Percentiles rank a stretch among this genome's conserved stretches.
These are phyloP conservation scores for Caenorhabditis plicata DNA, from an alignment of 2,888 invertebrate genomes.

Conservation along the genomic window DNA sequence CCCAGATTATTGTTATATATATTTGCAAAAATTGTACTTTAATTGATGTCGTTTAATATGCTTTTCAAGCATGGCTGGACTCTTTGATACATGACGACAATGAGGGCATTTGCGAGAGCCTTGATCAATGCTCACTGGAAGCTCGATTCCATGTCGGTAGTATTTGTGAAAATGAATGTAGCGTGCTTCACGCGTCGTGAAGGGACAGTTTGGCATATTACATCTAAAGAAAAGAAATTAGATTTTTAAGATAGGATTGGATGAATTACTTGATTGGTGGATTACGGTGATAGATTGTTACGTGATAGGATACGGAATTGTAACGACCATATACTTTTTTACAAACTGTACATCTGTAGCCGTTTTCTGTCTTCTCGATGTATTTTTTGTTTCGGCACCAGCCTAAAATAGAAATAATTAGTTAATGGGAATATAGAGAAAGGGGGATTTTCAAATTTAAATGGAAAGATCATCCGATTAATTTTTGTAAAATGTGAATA, in stretches of 20 bases:
- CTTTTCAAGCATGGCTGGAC: slow-evolving; percentile 65
- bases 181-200: slow-evolving; percentile 60
- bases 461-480: not conserved
- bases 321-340: slow-evolving; percentile 63
- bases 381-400: slow-evolving; percentile 66
- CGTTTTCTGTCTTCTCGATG: slow-evolving; percentile 56
- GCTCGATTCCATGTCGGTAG: slow-evolving; percentile 62
- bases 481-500: not conserved
- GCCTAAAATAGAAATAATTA: slow-evolving; percentile 31
- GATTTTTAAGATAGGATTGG: not conserved
- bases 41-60: slow-evolving; percentile 56
- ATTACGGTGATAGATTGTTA: slow-evolving; percentile 66
- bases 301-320: slow-evolving; percentile 65
- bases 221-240: slow-evolving; percentile 37
- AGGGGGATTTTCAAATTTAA: slow-evolving; percentile 4
- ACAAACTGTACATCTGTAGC: slow-evolving; percentile 63
- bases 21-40: no score
- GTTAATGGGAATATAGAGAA: not conserved
- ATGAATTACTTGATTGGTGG: slow-evolving; percentile 58
- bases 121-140: slow-evolving; percentile 63
- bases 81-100: slow-evolving; percentile 63
- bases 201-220: slow-evolving; percentile 63
- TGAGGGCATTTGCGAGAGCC: slow-evolving; percentile 62
- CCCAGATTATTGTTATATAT: no score
- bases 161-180: slow-evolving; percentile 66